Evolutionary conservation across 2,888 invertebrate genomes (phyloP), one percentile per base, ranked within the genome.

Genomic region (Sipha maydis): DNA sequence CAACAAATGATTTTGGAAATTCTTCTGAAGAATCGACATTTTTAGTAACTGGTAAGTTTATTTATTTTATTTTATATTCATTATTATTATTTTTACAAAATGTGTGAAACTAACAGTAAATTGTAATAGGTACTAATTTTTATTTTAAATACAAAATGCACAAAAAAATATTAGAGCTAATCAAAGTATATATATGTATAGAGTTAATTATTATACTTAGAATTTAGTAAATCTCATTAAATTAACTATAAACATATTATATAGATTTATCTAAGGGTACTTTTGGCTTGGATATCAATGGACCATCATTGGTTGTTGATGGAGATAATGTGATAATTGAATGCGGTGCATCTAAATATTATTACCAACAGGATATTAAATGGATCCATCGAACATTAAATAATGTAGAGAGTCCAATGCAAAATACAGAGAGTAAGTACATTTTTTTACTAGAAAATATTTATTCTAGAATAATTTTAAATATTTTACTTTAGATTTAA

Each of bases 331-430:
- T 95, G 0, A 92, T 91, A 28, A 90, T 95, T 11, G 93, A 92
- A 9, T 95, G 95, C 91, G 94, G 93, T 4, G 94, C 94, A 0
- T 93, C 94, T 0, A 92, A 93, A 31, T 93, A 93, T 90, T 93
- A 93, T 89, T 94, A 93, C 90, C 92, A 93, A 0, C 91, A 92
- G 5, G 90, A 92, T 21, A 91, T 95, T 3, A 90, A 91, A 28
- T 95, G 95, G 95, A 92, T 91, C 71, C 90, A 91, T 77, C 85
- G 54, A 79, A 17, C 75, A 31, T 25, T 41, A 38, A 80, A 71
- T 61, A 41, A 76, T 31, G 19, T 38, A 48, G 31, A 73, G 21
- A 61, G n/a, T 9, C 75, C 41, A 76, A 41, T 89, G 5, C 78
- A 85, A n/a, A 80, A 31, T 17, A 48, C 78, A n/a, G 28, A 82